A percentile compares a stretch with the other conserved stretches of the same genome.
phyloP scores from a whole-genome alignment of 2,113 vertebrate genomes.

The Mystacornis crossleyi region DNA sequence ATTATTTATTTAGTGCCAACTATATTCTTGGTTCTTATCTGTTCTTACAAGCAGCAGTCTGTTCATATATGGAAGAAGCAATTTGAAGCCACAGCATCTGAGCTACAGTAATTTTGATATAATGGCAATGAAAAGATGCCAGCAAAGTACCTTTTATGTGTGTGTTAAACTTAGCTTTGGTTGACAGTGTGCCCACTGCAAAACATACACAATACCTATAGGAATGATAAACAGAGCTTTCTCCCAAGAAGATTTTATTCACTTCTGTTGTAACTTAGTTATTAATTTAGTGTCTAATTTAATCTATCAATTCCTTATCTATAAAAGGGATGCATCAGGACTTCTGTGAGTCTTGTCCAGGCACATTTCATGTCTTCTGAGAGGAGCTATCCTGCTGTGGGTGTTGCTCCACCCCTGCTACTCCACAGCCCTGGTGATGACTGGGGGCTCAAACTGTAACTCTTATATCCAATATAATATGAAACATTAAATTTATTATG shows the following conservation, averaged over 20 bases:
- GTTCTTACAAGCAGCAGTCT: slow-evolving; percentile 30
- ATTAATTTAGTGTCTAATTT: background rate
- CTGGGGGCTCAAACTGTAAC: background rate
- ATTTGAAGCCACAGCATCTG: slow-evolving; percentile 21
- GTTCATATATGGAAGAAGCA: slow-evolving; percentile 14
- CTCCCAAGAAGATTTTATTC: slow-evolving; percentile 14
- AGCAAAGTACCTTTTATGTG: slow-evolving; percentile 36
- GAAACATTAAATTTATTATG: background rate
- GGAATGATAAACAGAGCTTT: slow-evolving; percentile 35
- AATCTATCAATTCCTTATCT: slow-evolving; percentile 22
- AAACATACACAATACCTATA: slow-evolving; percentile 48
- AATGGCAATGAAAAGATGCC: slow-evolving; percentile 51
- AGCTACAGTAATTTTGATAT: slow-evolving; percentile 40
- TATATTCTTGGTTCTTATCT: slow-evolving; percentile 41
- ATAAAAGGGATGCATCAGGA: background rate
- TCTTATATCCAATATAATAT: background rate
- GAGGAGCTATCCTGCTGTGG: background rate
- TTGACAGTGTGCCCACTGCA: slow-evolving; percentile 55
- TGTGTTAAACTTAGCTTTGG: slow-evolving; percentile 34
- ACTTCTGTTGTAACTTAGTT: background rate
- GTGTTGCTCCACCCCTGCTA: background rate
- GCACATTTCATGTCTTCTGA: background rate
- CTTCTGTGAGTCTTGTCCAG: background rate
- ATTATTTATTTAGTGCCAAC: slow-evolving; percentile 37
- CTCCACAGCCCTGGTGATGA: background rate